These are phyloP conservation scores for Misgurnus mizolepis DNA, from an alignment of 2,113 vertebrate species.

Conservation along the genomic window DNA sequence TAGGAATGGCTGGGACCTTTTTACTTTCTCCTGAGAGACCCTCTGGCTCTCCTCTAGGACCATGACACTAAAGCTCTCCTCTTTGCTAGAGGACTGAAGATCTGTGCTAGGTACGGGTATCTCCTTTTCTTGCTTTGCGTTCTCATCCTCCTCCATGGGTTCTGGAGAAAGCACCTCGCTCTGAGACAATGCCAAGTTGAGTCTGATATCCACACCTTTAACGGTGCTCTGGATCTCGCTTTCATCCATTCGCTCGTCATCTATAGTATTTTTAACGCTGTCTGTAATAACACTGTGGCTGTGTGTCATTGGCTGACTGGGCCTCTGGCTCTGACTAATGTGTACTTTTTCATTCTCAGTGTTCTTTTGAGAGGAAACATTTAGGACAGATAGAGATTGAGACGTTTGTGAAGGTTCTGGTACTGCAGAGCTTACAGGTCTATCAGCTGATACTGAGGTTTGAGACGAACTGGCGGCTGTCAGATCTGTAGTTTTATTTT, in stretches of 20 bases:
- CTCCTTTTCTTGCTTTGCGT: background rate
- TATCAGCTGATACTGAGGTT: slow-evolving; percentile 1
- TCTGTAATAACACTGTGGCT: slow-evolving; percentile 41
- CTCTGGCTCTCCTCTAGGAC: slow-evolving; percentile 65
- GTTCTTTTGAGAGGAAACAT: slow-evolving; percentile 28
- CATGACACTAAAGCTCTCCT: slow-evolving; percentile 53
- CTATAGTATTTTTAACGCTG: slow-evolving; percentile 55
- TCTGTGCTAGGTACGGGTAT: background rate
- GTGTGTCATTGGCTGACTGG: slow-evolving; percentile 37
- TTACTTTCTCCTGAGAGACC: slow-evolving; percentile 53
- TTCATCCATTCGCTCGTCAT: slow-evolving; percentile 60
- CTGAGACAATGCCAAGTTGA: slow-evolving; percentile 70
- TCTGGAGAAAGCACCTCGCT: slow-evolving; percentile 67
- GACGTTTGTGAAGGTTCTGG: slow-evolving; percentile 51
- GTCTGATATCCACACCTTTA: slow-evolving; percentile 60
- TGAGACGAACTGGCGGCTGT: slow-evolving; percentile 48
- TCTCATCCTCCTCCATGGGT: slow-evolving; percentile 60
- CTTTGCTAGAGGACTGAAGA: background rate
- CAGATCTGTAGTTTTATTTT: slow-evolving; percentile 42
- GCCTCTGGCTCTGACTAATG: slow-evolving; percentile 45
- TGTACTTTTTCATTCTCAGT: slow-evolving; percentile 53
- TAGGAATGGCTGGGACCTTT: slow-evolving; percentile 30
- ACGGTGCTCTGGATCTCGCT: slow-evolving; percentile 52
- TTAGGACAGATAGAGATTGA: slow-evolving; percentile 43
- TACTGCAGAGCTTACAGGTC: slow-evolving; percentile 7